phyloP scores from a whole-genome alignment of 2,888 invertebrate species.

The Brenthis ino region DNA sequence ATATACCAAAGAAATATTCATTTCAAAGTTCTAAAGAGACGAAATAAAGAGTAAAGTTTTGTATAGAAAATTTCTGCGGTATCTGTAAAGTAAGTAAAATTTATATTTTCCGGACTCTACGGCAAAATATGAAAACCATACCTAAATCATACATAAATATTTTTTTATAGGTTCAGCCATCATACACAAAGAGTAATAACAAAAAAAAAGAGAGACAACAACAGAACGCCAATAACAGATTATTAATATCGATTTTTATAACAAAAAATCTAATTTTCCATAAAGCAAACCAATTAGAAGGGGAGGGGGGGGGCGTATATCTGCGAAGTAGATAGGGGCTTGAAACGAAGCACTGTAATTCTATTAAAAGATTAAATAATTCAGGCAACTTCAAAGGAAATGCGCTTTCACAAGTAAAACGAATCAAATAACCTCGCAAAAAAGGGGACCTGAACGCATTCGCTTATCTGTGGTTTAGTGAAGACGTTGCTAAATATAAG shows the following conservation, averaged over 20 bases:
- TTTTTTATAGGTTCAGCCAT: neutral
- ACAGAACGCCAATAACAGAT: conserved; percentile 6
- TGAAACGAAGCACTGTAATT: conserved; percentile 68
- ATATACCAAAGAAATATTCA: too few species aligned
- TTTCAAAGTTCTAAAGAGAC: neutral
- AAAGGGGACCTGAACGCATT: conserved; percentile 59
- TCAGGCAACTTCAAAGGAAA: conserved; percentile 78
- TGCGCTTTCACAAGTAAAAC: conserved; percentile 76
- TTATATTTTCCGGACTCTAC: neutral
- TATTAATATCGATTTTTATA: conserved; percentile 9
- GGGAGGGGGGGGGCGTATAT: conserved; percentile 33
- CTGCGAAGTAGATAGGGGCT: conserved; percentile 66
- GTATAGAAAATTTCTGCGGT: neutral
- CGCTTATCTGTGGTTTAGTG: conserved; percentile 52
- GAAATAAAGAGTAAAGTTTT: neutral
- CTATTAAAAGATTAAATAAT: conserved; percentile 81
- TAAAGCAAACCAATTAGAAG: conserved; percentile 69
- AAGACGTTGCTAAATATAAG: conserved; percentile 43
- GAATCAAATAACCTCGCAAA: conserved; percentile 71
- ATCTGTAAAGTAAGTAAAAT: neutral
- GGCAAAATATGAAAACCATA: neutral
- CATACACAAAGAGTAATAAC: neutral
- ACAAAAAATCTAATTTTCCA: conserved; percentile 52
- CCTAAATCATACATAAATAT: too few species aligned
- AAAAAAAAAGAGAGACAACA: neutral